phyloP scores from a whole-genome alignment of 1,140 invertebrate species.

The Ceratina australensis region DNA sequence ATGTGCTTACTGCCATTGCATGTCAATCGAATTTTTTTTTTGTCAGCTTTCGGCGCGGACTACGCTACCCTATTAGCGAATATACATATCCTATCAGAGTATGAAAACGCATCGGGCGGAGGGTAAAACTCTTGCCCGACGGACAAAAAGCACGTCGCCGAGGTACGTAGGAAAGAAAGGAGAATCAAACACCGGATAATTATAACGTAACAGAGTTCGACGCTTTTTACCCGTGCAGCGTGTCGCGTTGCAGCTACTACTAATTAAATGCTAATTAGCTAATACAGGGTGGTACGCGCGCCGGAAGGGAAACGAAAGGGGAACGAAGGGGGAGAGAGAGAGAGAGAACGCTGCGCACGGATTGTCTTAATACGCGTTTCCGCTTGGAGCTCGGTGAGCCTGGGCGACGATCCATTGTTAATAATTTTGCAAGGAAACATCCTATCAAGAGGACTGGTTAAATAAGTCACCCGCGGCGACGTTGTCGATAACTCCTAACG shows the following conservation, averaged over 20 bases:
- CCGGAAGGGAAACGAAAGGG: background rate
- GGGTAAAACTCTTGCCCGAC: too few species aligned
- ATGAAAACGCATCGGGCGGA: too few species aligned
- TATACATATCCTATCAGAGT: background rate
- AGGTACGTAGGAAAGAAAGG: background rate
- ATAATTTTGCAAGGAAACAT: constrained; percentile 51
- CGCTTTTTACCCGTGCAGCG: background rate
- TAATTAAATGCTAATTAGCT: constrained; percentile 38
- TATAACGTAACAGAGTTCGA: background rate
- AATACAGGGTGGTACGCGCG: background rate
- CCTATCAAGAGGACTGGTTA: constrained; percentile 40
- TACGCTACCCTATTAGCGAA: too few species aligned
- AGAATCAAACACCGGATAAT: constrained; percentile 28
- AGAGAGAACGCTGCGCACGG: background rate
- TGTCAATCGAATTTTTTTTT: too few species aligned
- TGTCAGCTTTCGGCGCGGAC: too few species aligned
- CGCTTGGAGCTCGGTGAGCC: background rate
- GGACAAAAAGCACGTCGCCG: background rate
- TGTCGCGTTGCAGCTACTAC: background rate
- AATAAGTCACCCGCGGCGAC: constrained; percentile 48
- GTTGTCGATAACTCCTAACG: constrained; percentile 54
- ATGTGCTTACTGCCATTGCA: background rate
- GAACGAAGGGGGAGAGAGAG: background rate
- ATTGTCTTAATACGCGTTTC: constrained; percentile 34
- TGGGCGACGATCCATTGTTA: constrained; percentile 24